A percentile compares a stretch with the other conserved stretches of the same genome.
These are phyloP conservation scores for Mormyrus lacerda DNA, from an alignment of 2,113 vertebrate species.

Conservation along the genomic window DNA sequence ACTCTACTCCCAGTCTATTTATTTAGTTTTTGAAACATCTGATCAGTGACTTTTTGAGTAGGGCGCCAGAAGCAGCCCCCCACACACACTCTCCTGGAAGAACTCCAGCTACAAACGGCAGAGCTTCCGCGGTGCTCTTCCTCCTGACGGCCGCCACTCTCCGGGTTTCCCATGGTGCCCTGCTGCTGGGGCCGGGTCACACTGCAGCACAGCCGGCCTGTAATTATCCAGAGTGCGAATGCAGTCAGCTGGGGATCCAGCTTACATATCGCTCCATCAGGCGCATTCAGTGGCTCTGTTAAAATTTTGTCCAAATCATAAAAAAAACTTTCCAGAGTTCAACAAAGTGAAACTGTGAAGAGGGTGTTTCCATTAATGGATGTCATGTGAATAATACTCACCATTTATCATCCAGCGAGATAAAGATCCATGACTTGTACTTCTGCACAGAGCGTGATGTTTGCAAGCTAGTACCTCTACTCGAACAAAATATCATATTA, in stretches of 20 bases:
- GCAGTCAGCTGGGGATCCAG: neutral
- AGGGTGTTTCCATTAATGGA: neutral
- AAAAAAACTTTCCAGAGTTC: neutral
- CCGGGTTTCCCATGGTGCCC: neutral
- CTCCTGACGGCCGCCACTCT: neutral
- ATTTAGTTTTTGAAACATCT: neutral
- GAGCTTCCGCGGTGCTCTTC: neutral
- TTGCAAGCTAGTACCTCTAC: neutral
- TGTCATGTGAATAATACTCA: neutral
- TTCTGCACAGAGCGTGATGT: neutral
- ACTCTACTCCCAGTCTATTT: neutral
- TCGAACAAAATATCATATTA: neutral
- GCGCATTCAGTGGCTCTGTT: neutral
- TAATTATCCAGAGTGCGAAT: neutral
- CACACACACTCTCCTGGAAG: neutral
- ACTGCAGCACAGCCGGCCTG: neutral
- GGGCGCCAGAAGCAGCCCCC: neutral
- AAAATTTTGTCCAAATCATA: neutral
- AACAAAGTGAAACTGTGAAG: neutral
- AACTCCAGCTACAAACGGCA: neutral
- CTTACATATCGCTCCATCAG: neutral
- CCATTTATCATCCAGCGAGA: neutral
- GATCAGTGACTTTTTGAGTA: neutral
- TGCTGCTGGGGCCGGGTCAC: neutral
- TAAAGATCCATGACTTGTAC: neutral